Conservation (phyloP, 1,140 invertebrate species). For the Drosophila carrolli region DNA sequence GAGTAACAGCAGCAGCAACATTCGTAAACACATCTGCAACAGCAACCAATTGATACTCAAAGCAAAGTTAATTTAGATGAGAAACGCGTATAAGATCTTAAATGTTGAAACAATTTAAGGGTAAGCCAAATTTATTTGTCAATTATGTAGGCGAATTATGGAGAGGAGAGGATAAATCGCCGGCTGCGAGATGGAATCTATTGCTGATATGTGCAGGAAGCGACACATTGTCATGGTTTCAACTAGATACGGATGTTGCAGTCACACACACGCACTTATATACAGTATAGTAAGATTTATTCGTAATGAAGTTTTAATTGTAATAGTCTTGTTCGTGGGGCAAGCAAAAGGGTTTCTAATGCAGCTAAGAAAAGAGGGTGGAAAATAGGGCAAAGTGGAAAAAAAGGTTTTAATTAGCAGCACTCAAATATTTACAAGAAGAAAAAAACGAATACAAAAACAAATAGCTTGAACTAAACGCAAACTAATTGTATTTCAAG, state of each 20-base stretch:
- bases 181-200: constrained; percentile 27
- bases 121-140: constrained; percentile 81
- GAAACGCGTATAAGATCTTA: constrained; percentile 52
- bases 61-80: constrained; percentile 27
- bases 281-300: constrained; percentile 33
- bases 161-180: constrained; percentile 13
- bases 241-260: constrained; percentile 71
- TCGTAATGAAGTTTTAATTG: constrained; percentile 31
- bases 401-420: constrained; percentile 33
- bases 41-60: constrained; percentile 77
- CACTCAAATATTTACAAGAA: constrained; percentile 43
- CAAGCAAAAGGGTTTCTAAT: constrained; percentile 61
- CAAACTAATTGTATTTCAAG: constrained; percentile 34
- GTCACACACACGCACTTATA: constrained; percentile 22
- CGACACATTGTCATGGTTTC: constrained; percentile 63
- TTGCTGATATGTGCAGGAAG: constrained; percentile 59
- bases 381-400: constrained; percentile 22
- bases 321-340: constrained; percentile 28
- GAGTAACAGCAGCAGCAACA: constrained; percentile 13
- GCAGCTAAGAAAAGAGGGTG: constrained; percentile 39
- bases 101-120: constrained; percentile 73
- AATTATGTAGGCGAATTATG: constrained; percentile 56
- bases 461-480: constrained; percentile 18
- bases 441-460: constrained; percentile 1
- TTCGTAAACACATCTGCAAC: constrained; percentile 7